A percentile compares a stretch with the other conserved stretches of the same genome.
Evolutionary conservation across 2,888 invertebrate species (phyloP).

Genomic region (Iphiclides podalirius): DNA sequence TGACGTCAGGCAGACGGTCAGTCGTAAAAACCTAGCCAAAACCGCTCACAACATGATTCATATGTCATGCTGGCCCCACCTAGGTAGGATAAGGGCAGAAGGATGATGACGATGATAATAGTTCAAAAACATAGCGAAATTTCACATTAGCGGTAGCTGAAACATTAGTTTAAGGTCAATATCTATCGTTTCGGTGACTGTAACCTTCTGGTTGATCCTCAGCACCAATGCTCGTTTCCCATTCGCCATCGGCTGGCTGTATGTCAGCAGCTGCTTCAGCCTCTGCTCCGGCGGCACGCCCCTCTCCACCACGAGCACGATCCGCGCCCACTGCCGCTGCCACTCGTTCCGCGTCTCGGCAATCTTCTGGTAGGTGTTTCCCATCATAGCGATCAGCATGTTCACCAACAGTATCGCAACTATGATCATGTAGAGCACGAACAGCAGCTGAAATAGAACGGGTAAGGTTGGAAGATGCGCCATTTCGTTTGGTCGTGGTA

Average conservation of each 20-base stretch:
- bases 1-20: no score
- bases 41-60: no score
- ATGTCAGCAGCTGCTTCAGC: conserved; percentile 90
- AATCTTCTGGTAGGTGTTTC: conserved; percentile 98
- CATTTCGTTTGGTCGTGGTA: background rate
- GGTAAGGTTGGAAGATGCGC: no score
- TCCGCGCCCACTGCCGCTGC: conserved; percentile 99
- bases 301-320: conserved; percentile 97
- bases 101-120: no score
- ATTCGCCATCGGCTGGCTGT: conserved; percentile 97
- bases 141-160: no score
- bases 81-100: no score
- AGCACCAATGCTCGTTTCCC: conserved; percentile 92
- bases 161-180: no score
- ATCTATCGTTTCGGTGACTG: no score
- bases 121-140: no score
- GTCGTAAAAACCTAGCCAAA: no score
- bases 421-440: conserved; percentile 98
- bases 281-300: conserved; percentile 96
- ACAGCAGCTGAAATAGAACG: conserved; percentile 83
- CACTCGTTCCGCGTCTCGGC: conserved; percentile 98
- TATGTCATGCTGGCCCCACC: no score
- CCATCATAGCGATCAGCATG: conserved; percentile 99
- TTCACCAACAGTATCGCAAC: conserved; percentile 97
- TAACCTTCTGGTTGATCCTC: conserved; percentile 94